Conservation (phyloP, 2,113 vertebrate genomes). For the Tragelaphus strepsiceros region DNA sequence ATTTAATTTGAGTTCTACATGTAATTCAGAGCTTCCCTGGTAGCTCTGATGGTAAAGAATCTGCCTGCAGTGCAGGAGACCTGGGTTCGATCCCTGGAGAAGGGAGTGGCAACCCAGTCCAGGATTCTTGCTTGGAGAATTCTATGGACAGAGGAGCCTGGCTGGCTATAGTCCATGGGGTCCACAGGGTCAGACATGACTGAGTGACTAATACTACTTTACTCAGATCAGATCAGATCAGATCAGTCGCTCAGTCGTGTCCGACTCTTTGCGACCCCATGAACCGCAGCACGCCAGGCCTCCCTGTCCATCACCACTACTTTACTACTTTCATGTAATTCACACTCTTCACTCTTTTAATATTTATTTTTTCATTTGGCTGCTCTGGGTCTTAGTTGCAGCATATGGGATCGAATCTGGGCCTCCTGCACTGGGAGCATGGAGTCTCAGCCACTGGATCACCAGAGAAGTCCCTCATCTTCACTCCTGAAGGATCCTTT, state of each 20-base stretch:
- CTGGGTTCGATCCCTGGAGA: neutral
- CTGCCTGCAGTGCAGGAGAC: neutral
- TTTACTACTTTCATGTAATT: neutral
- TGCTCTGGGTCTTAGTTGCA: neutral
- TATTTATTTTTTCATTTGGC: neutral
- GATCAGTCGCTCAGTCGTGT: too few relatives aligned
- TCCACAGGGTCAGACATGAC: neutral
- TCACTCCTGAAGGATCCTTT: neutral
- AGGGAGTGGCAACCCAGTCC: neutral
- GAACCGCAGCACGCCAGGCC: too few relatives aligned
- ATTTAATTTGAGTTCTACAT: neutral
- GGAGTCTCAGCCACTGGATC: neutral
- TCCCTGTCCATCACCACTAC: too few relatives aligned
- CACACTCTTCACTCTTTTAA: neutral
- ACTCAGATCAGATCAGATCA: too few relatives aligned
- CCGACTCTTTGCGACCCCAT: too few relatives aligned
- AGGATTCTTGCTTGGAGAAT: neutral
- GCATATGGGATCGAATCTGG: neutral
- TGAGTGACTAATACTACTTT: neutral
- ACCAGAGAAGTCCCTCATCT: neutral
- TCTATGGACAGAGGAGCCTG: neutral
- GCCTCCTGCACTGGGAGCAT: neutral
- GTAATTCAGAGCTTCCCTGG: neutral
- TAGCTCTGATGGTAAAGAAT: neutral
- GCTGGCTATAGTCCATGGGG: neutral